Percentiles rank a stretch among this genome's conserved stretches.
These are phyloP conservation scores for Limnephilus rhombicus DNA, from an alignment of 2,888 invertebrate species.

Conservation along the genomic window DNA sequence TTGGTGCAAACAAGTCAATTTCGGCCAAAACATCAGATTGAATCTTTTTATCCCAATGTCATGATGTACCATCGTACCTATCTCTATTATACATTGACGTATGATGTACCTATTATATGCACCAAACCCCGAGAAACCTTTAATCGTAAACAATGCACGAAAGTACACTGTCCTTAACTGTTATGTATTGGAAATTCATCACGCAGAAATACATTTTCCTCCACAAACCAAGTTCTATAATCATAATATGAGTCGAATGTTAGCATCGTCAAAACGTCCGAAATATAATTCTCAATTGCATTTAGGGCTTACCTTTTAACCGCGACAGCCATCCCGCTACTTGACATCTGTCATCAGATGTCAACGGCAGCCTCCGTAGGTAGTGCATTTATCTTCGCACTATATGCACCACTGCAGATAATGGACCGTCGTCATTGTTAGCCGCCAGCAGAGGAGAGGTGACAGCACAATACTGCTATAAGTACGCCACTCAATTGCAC, in stretches of 20 bases:
- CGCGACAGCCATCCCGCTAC: constrained; percentile 3
- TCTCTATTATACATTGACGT: no score
- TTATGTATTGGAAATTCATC: not conserved
- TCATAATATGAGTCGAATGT: not conserved
- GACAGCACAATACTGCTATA: not conserved
- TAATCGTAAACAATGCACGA: no score
- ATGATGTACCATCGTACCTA: no score
- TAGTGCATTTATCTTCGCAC: not conserved
- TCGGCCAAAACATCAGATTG: no score
- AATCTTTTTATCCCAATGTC: no score
- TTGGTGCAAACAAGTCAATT: no score
- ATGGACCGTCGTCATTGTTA: not conserved
- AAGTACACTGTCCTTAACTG: no score
- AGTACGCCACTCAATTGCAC: not conserved
- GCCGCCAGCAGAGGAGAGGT: not conserved
- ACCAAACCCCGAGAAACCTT: no score
- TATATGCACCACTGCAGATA: not conserved
- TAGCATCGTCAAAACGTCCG: not conserved
- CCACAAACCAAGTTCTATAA: not conserved
- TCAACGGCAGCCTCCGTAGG: not conserved
- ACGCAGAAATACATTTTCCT: not conserved
- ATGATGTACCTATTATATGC: no score
- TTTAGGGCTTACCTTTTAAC: constrained; percentile 3
- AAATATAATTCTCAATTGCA: not conserved
- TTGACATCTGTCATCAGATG: constrained; percentile 20